These are phyloP conservation scores for Sphaerodactylus townsendi DNA, from an alignment of 2,113 vertebrate genomes.

Conservation along the genomic window DNA sequence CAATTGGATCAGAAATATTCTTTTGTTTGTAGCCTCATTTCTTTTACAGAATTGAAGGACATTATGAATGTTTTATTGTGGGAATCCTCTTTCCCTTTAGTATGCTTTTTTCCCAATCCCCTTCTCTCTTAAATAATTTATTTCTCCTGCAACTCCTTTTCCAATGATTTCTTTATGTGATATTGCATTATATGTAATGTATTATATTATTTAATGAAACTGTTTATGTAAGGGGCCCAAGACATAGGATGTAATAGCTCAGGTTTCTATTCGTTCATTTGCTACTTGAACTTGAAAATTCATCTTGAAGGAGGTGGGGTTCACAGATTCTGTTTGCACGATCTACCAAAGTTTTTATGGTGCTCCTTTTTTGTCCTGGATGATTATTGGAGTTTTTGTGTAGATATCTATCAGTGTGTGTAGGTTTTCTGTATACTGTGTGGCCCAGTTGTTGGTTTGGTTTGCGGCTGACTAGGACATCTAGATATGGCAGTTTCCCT, in stretches of 20 bases:
- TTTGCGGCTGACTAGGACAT: too few species aligned
- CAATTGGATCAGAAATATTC: not conserved
- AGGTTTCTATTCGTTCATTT: not conserved
- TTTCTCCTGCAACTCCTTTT: not conserved
- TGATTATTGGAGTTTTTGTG: too few species aligned
- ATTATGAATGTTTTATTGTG: not conserved
- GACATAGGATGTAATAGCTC: not conserved
- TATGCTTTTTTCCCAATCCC: not conserved
- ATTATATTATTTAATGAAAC: not conserved
- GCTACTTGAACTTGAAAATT: not conserved
- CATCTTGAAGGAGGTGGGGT: too few species aligned
- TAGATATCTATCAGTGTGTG: too few species aligned
- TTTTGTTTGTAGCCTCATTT: not conserved
- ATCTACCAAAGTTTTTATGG: too few species aligned
- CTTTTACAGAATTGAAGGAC: accelerated
- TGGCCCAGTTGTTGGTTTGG: too few species aligned
- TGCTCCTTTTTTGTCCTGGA: too few species aligned
- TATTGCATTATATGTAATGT: not conserved
- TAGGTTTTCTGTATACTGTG: too few species aligned
- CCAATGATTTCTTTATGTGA: not conserved
- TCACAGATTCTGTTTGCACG: too few species aligned
- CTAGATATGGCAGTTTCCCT: too few species aligned
- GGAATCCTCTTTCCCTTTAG: not conserved
- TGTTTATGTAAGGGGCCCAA: not conserved
- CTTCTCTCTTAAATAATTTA: slow-evolving; percentile 2